A percentile compares a stretch with the other conserved stretches of the same genome.
Conservation (phyloP, 2,113 vertebrate genomes). For the Trichechus manatus region DNA sequence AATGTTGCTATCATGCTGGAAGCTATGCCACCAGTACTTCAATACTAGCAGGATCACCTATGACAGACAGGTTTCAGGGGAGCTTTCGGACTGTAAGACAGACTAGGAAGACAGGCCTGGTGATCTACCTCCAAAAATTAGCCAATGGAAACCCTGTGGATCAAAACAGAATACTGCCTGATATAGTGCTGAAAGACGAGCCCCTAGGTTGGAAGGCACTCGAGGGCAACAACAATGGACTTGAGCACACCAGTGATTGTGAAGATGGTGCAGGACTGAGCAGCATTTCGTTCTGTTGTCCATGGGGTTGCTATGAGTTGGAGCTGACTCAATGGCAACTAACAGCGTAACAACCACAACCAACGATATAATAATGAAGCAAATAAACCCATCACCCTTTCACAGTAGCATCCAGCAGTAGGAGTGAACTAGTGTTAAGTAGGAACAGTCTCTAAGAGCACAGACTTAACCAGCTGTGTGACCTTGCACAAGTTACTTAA, state of each 20-base stretch:
- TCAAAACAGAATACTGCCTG: not conserved
- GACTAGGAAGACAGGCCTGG: not conserved
- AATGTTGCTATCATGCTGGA: not conserved
- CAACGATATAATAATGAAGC: not conserved
- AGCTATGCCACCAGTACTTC: not conserved
- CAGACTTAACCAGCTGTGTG: not conserved
- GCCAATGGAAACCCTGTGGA: not conserved
- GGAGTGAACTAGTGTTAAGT: not conserved
- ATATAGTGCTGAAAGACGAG: not conserved
- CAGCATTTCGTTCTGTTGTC: not conserved
- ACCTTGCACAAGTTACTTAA: slow-evolving; percentile 55
- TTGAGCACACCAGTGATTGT: not conserved
- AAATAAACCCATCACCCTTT: not conserved
- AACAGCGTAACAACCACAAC: not conserved
- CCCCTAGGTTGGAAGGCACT: not conserved
- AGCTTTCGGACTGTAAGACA: not conserved
- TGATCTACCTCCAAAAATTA: not conserved
- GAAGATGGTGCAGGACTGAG: not conserved
- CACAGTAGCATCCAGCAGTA: not conserved
- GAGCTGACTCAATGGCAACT: not conserved
- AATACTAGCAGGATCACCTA: not conserved
- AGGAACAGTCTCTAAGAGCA: not conserved
- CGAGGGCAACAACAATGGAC: not conserved
- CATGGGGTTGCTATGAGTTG: not conserved
- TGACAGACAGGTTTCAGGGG: too few species aligned